These are phyloP conservation scores for Rhinella marina DNA, from an alignment of 2,797 vertebrate species.

Conservation along the genomic window DNA sequence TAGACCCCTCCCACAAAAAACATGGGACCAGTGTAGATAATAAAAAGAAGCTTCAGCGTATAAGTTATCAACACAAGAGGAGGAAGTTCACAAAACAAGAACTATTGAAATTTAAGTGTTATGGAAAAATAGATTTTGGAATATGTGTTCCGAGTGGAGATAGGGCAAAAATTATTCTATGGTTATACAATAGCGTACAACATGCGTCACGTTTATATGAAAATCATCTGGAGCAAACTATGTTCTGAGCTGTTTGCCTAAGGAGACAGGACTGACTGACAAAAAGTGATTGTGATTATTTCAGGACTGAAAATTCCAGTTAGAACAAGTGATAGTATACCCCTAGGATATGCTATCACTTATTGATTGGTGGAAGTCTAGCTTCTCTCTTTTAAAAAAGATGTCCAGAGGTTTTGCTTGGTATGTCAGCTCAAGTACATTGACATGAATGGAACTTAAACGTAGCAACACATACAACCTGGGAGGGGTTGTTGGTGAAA, in stretches of 20 bases:
- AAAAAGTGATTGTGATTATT: not conserved
- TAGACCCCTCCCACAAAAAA: no score
- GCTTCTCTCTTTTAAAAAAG: no score
- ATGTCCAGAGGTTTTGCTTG: no score
- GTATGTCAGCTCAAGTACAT: no score
- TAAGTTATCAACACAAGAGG: not conserved
- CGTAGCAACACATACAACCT: no score
- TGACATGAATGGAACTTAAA: no score
- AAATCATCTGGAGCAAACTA: not conserved
- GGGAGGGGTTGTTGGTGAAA: no score
- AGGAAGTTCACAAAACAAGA: not conserved
- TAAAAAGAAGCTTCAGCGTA: not conserved
- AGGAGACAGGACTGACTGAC: not conserved
- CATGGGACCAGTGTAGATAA: not conserved
- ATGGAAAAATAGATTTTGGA: not conserved
- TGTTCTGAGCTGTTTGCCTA: not conserved
- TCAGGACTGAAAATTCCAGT: not conserved
- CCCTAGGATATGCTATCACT: not conserved
- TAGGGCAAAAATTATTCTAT: not conserved
- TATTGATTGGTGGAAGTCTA: not conserved
- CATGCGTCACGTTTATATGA: not conserved
- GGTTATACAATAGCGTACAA: not conserved
- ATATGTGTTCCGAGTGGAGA: not conserved
- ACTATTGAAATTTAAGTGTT: not conserved
- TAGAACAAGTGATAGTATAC: not conserved